Evolutionary conservation across 1,140 invertebrate genomes (phyloP).

Genomic region (Heliconius eleuchia): DNA sequence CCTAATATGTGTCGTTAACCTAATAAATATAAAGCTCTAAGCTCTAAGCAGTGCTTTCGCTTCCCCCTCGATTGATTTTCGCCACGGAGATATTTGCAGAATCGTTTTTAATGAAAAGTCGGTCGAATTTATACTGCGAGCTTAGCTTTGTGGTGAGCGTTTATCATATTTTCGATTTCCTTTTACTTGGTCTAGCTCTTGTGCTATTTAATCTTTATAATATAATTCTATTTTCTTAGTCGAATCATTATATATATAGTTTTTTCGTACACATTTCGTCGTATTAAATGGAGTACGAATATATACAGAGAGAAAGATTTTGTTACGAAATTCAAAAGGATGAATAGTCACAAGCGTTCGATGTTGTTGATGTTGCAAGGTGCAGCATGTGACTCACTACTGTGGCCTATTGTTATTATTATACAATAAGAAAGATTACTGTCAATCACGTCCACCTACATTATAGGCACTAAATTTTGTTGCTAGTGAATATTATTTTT

Average conservation of each 20-base stretch:
- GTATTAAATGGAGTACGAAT: not conserved
- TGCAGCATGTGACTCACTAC: not conserved
- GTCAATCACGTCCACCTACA: not conserved
- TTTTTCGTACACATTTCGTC: not conserved
- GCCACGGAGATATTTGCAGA: constrained; percentile 20
- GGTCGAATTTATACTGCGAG: constrained; percentile 16
- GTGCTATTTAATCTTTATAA: not conserved
- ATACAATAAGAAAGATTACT: not conserved
- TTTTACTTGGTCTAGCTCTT: constrained; percentile 4
- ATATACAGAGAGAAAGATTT: not conserved
- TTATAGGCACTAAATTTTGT: not conserved
- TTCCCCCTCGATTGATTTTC: constrained; percentile 26
- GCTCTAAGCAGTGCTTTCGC: constrained; percentile 9
- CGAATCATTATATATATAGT: not conserved
- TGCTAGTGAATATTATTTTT: not conserved
- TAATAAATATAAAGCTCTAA: constrained; percentile 20
- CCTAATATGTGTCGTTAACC: constrained; percentile 10
- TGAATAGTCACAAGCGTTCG: not conserved
- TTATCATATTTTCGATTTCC: constrained; percentile 30
- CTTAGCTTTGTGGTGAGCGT: constrained; percentile 9
- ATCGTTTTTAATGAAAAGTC: constrained; percentile 24
- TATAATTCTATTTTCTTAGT: not conserved
- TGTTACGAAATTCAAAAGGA: not conserved
- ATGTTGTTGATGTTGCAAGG: not conserved
- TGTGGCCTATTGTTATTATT: not conserved